Base-by-base conservation (phyloP, 1,140 invertebrate species). In the Danaus melanippus region DNA sequence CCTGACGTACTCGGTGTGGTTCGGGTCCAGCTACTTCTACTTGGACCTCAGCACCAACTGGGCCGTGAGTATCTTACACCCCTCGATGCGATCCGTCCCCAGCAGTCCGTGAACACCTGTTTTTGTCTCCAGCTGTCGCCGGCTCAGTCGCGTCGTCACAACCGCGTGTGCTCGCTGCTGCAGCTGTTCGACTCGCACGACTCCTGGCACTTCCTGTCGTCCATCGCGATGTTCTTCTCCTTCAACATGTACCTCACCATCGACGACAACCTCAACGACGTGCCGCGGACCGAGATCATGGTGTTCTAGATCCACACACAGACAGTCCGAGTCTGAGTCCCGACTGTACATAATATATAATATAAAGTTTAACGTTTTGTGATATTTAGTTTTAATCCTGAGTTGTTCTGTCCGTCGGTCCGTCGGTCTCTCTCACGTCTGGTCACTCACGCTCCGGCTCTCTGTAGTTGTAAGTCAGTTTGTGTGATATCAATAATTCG, bases 121-220 rank as follows among this genome's bases (percentile, higher is more conserved):
- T 4, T 8, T 0, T 6, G 42, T 52, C 4, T 42, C 21, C 83
- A 94, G 91, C 59, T 92, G 46, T 93, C 92, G 0, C 95, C 96
- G 8, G 94, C 95, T 0, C 88, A 93, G 69, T 96, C 95, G 0
- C 89, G 95, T 11, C 88, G 90, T 42, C 90, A 88, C 66, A 97
- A 97, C 79, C 87, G 90, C 47, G 89, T 90, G 39, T 97, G 96
- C 71, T 85, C 90, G 1, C 67, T 97, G 1, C 86, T 96, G 2
- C 88, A 92, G 55, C 95, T 97, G 66, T 97, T 95, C 79, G 96
- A 98, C 82, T 91, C 89, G 12, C 96, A 97, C 80, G 96, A 97
- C 70, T 90, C 96, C 12, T 97, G 96, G 96, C 96, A 97, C 79
- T 95, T 97, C 76, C 80, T 97, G 0, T 97, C 95, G 1, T 92